Conservation (phyloP, 2,888 invertebrate species). For the Phalangium opilio region DNA sequence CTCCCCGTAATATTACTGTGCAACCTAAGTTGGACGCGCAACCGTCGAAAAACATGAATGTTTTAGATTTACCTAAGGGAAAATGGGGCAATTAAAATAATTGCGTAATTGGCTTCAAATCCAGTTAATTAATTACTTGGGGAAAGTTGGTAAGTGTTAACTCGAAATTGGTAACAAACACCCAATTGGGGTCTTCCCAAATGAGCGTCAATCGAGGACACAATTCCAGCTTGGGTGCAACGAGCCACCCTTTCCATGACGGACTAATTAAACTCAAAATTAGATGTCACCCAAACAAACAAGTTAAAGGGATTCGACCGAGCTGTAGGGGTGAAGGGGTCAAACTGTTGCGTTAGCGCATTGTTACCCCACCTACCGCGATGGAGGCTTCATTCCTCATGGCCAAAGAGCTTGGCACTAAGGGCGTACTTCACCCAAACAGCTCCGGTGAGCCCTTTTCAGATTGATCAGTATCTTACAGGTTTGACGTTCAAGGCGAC, state of each 20-base stretch:
- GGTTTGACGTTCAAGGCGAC: slow-evolving; percentile 71
- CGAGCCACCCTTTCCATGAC: slow-evolving; percentile 64
- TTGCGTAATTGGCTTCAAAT: too few species aligned
- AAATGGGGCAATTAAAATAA: slow-evolving; percentile 24
- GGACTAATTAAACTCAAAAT: slow-evolving; percentile 30
- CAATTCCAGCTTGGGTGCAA: slow-evolving; percentile 65
- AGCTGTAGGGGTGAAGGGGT: too few species aligned
- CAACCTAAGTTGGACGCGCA: slow-evolving; percentile 71
- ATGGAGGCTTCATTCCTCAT: too few species aligned
- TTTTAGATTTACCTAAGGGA: slow-evolving; percentile 43
- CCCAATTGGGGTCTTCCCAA: slow-evolving; percentile 56
- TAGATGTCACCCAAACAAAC: too few species aligned
- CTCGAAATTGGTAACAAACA: slow-evolving; percentile 63
- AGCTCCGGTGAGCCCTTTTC: too few species aligned
- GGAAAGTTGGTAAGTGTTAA: slow-evolving; percentile 32
- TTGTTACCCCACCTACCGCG: too few species aligned
- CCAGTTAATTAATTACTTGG: slow-evolving; percentile 35
- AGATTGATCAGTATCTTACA: slow-evolving; percentile 26
- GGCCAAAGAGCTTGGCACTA: too few species aligned
- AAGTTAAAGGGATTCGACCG: too few species aligned
- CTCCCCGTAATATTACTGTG: slow-evolving; percentile 71
- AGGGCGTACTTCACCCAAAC: too few species aligned
- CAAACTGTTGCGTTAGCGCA: too few species aligned
- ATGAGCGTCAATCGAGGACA: slow-evolving; percentile 73
- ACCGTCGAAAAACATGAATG: slow-evolving; percentile 84